Base-by-base conservation (phyloP, 2,888 invertebrate species). In the Apamea sordens region DNA sequence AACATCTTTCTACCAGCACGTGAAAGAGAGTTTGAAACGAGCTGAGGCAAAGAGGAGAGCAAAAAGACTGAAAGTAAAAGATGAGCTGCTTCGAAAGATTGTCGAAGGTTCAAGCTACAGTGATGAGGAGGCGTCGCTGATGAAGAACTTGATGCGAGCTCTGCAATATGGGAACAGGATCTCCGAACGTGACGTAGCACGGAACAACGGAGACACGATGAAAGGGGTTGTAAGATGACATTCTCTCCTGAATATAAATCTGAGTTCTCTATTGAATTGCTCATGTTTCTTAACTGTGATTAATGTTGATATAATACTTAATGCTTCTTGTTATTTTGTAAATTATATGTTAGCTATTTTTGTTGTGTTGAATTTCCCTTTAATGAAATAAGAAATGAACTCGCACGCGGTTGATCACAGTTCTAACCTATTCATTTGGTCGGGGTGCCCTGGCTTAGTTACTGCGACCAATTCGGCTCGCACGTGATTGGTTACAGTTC, bases 81-180 rank as follows among this genome's bases (percentile, higher is more conserved):
- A 28, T 6, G 53, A 76, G 4, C 8, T 63, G 10, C 13, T 84
- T 2, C 32, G 68, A 2, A 78, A 28, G 13, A 78, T 85, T 1
- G 67, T 73, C 0, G 83, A 82, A 10, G 83, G 63, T 6, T 85
- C 86, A 0, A 85, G 83, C 13, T 82, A 82, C 13, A 86, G 84
- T 44, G 84, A 84, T 11, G 84, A 86, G 2, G 84, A 84, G 10
- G 75, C 44, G 0, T 56, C 65, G 0, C 28, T 84, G 41, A 82
- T 44, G 24, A 65, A 44, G 21, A 82, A 82, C 15, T 28, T 84
- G 13, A 32, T 67, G 2, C 36, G 15, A n/a, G 83, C 84, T 24
- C 24, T 84, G 7, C 44, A 68, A 3, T 18, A 72, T n/a, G 24
- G 28, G 1, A 81, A 75, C 6, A 53, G 3, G 7, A 73, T 61